phyloP scores from a whole-genome alignment of 2,888 invertebrate genomes.

The Ctena decussata region DNA sequence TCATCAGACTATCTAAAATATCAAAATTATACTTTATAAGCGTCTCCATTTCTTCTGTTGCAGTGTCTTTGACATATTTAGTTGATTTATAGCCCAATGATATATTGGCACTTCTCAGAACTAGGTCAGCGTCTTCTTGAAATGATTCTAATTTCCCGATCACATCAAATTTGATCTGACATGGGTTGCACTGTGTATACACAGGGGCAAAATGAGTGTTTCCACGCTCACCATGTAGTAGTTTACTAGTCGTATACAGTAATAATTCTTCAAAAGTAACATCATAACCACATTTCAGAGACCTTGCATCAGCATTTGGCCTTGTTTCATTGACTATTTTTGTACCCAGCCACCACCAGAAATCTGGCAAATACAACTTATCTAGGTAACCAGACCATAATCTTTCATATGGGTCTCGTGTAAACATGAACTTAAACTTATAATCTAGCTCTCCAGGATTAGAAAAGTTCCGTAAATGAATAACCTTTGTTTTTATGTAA shows the following conservation, averaged over 20 bases:
- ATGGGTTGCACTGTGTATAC: constrained; percentile 67
- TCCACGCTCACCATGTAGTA: constrained; percentile 14
- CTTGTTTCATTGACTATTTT: constrained; percentile 36
- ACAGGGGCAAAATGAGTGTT: constrained; percentile 70
- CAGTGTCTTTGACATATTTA: constrained; percentile 23
- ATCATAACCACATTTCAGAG: constrained; percentile 66
- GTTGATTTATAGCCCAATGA: constrained; percentile 19
- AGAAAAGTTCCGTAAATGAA: not conserved
- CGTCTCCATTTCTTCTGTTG: constrained; percentile 51
- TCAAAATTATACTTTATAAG: constrained; percentile 60
- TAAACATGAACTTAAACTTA: constrained; percentile 61
- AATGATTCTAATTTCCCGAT: constrained; percentile 69
- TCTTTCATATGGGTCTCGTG: constrained; percentile 70
- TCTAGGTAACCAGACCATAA: constrained; percentile 74
- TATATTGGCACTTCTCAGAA: constrained; percentile 48
- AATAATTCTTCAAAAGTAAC: constrained; percentile 71
- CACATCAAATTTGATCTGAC: constrained; percentile 60
- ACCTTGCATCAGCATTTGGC: constrained; percentile 4
- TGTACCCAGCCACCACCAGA: constrained; percentile 64
- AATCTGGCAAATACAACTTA: constrained; percentile 72
- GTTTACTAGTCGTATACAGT: constrained; percentile 16
- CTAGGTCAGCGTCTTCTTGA: constrained; percentile 53
- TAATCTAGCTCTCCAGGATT: not conserved
- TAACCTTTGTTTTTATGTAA: constrained; percentile 28
- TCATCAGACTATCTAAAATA: constrained; percentile 15